Percentiles rank a stretch among this genome's conserved stretches.
Evolutionary conservation across 1,140 invertebrate species (phyloP).

Genomic region (Lucilia sericata): DNA sequence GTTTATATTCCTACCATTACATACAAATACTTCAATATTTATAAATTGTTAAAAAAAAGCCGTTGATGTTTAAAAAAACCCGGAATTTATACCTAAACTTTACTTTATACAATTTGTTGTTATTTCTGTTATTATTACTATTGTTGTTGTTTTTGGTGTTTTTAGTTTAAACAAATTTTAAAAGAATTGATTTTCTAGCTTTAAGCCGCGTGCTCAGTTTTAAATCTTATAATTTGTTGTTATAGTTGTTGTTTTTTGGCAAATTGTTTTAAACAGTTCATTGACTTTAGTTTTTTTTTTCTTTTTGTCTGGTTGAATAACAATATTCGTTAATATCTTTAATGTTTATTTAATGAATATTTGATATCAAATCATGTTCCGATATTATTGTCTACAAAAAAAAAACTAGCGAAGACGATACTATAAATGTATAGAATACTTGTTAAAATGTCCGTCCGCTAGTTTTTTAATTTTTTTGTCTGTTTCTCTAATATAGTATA

Average conservation of each 20-base stretch:
- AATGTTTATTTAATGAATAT: conserved; percentile 68
- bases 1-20: no score
- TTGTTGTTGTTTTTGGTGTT: not conserved
- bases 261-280: conserved; percentile 59
- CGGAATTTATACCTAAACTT: conserved; percentile 1
- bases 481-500: not conserved
- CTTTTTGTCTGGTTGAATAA: conserved; percentile 31
- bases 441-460: not conserved
- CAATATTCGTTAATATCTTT: conserved; percentile 56
- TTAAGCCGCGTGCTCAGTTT: conserved; percentile 32
- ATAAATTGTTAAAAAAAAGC: no score
- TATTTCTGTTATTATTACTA: not conserved
- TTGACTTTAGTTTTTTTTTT: conserved; percentile 53
- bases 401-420: conserved; percentile 22
- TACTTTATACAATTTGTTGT: not conserved
- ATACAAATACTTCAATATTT: no score
- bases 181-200: conserved; percentile 35
- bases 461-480: not conserved
- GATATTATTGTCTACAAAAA: conserved; percentile 42
- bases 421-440: conserved; percentile 30
- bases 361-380: conserved; percentile 56
- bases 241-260: conserved; percentile 20
- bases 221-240: conserved; percentile 24
- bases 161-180: not conserved
- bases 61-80: not conserved